Evolutionary conservation across 2,113 vertebrate species (phyloP).

Genomic region (Podilymbus podiceps): DNA sequence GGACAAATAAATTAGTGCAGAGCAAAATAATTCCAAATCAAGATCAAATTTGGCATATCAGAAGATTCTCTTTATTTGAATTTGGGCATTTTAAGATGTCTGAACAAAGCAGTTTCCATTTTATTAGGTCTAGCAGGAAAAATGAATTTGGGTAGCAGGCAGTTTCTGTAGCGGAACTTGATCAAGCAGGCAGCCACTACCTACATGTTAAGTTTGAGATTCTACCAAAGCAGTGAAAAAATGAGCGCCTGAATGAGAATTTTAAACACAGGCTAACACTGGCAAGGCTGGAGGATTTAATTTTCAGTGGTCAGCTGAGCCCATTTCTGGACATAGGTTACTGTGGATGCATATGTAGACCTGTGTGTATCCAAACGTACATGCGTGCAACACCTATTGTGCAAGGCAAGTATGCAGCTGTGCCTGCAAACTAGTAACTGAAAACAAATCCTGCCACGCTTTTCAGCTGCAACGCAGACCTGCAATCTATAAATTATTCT

Average conservation of each 20-base stretch:
- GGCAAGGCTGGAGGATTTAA: background rate
- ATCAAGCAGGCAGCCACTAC: constrained; percentile 62
- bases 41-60: constrained; percentile 53
- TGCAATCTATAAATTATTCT: background rate
- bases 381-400: accelerated
- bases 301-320: background rate
- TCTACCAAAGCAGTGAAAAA: constrained; percentile 48
- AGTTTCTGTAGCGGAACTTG: constrained; percentile 49
- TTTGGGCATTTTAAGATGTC: constrained; percentile 35
- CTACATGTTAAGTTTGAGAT: background rate
- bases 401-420: background rate
- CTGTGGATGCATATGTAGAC: background rate
- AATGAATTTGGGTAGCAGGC: constrained; percentile 37
- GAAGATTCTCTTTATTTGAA: constrained; percentile 46
- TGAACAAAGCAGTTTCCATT: constrained; percentile 32
- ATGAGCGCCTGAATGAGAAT: constrained; percentile 65
- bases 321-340: background rate
- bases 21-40: constrained; percentile 72
- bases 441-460: background rate
- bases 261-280: constrained; percentile 19
- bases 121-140: constrained; percentile 18
- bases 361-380: background rate
- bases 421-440: background rate
- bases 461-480: background rate
- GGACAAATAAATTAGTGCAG: constrained; percentile 80